A percentile compares a stretch with the other conserved stretches of the same genome.
Conservation (phyloP, 2,797 vertebrate species). For the Pachyuromys duprasi region DNA sequence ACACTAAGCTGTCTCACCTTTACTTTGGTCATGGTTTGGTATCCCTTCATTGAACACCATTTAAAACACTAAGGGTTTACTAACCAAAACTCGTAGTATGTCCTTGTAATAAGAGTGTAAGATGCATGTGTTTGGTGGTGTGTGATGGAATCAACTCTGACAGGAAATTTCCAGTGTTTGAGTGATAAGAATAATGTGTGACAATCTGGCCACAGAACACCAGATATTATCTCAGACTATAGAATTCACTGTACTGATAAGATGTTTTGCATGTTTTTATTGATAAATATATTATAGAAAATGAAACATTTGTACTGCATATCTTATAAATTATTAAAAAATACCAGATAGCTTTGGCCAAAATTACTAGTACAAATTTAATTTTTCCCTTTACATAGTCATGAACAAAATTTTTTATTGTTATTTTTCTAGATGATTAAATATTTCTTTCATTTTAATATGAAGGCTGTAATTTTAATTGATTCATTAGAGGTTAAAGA, state of each 20-base stretch:
- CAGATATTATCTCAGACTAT: background rate
- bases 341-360: slow-evolving; percentile 1
- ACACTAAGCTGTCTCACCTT: background rate
- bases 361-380: slow-evolving; percentile 41
- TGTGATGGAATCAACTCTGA: background rate
- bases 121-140: background rate
- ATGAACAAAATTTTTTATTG: background rate
- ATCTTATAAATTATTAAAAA: slow-evolving; percentile 72
- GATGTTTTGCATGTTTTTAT: background rate
- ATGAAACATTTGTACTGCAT: slow-evolving; percentile 51
- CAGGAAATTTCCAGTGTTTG: background rate
- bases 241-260: slow-evolving; percentile 29
- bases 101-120: background rate
- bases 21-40: fast-evolving
- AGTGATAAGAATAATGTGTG: background rate
- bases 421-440: slow-evolving; percentile 40
- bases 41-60: slow-evolving; percentile 17
- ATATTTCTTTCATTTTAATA: background rate
- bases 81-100: background rate
- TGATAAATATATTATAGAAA: slow-evolving; percentile 36
- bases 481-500: background rate
- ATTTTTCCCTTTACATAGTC: slow-evolving; percentile 14
- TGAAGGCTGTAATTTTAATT: slow-evolving; percentile 6
- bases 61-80: background rate
- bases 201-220: background rate